phyloP scores from a whole-genome alignment of 2,888 invertebrate genomes.

The Cheilosia urbana region DNA sequence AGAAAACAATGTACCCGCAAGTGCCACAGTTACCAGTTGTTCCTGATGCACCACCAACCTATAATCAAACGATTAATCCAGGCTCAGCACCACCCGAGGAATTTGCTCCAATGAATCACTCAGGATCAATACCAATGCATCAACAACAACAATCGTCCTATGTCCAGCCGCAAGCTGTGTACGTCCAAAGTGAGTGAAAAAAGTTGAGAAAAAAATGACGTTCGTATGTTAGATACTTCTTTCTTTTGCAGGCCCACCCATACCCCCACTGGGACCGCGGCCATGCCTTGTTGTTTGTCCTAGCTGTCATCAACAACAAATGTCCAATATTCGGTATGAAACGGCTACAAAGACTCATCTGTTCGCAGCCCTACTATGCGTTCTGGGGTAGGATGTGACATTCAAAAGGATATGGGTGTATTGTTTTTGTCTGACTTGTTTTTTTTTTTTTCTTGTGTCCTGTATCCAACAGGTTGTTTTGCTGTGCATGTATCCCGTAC shows the following conservation, averaged over 20 bases:
- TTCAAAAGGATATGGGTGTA: neutral
- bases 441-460: neutral
- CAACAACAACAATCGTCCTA: slow-evolving; percentile 14
- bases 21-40: slow-evolving; percentile 20
- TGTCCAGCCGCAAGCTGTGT: slow-evolving; percentile 8
- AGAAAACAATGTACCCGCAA: slow-evolving; percentile 47
- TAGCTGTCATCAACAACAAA: slow-evolving; percentile 77
- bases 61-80: slow-evolving; percentile 18
- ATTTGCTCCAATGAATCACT: neutral
- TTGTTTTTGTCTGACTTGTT: neutral
- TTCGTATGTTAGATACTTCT: neutral
- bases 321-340: slow-evolving; percentile 76
- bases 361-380: slow-evolving; percentile 77
- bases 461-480: slow-evolving; percentile 71
- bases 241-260: neutral
- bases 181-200: slow-evolving; percentile 48
- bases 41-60: slow-evolving; percentile 39
- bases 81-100: slow-evolving; percentile 11
- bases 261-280: slow-evolving; percentile 57
- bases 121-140: neutral
- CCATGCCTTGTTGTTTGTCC: slow-evolving; percentile 77
- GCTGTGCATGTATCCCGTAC: slow-evolving; percentile 79
- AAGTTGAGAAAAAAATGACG: neutral
- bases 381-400: slow-evolving; percentile 47
- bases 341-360: slow-evolving; percentile 78